These are phyloP conservation scores for Grammomys surdaster DNA, from an alignment of 2,113 vertebrate genomes.

Conservation along the genomic window DNA sequence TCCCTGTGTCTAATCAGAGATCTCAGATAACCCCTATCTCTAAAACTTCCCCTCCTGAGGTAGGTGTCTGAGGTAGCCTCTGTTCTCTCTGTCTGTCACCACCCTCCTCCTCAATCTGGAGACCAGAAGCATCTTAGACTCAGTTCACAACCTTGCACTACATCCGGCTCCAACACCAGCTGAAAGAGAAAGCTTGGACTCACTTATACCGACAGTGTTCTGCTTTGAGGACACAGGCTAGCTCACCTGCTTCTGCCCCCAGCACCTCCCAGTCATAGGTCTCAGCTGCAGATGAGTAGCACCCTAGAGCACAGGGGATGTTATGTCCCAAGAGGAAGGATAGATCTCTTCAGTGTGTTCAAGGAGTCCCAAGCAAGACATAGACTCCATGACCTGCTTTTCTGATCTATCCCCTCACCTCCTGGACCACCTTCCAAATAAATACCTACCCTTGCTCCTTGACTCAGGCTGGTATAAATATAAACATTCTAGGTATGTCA, in stretches of 20 bases:
- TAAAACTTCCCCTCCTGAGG: neutral
- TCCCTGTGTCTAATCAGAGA: neutral
- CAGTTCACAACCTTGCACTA: accelerated
- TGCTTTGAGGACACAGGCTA: neutral
- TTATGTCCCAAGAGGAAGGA: neutral
- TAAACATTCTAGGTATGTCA: neutral
- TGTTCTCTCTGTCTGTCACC: neutral
- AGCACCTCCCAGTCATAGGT: neutral
- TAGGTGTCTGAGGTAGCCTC: neutral
- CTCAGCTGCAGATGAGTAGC: neutral
- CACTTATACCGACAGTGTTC: neutral
- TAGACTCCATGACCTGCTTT: neutral
- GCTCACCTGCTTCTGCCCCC: neutral
- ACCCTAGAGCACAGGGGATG: neutral
- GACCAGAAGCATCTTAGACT: neutral
- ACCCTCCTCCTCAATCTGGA: neutral
- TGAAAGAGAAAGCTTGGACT: neutral
- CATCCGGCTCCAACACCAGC: neutral
- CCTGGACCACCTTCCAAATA: neutral
- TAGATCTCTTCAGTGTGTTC: neutral
- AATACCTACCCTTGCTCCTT: neutral
- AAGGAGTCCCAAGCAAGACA: neutral
- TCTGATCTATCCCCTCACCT: neutral
- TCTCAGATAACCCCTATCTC: neutral
- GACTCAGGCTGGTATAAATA: neutral